A percentile compares a stretch with the other conserved stretches of the same genome.
Conservation (phyloP, 2,888 invertebrate species). For the Sminthurinus aureus region DNA sequence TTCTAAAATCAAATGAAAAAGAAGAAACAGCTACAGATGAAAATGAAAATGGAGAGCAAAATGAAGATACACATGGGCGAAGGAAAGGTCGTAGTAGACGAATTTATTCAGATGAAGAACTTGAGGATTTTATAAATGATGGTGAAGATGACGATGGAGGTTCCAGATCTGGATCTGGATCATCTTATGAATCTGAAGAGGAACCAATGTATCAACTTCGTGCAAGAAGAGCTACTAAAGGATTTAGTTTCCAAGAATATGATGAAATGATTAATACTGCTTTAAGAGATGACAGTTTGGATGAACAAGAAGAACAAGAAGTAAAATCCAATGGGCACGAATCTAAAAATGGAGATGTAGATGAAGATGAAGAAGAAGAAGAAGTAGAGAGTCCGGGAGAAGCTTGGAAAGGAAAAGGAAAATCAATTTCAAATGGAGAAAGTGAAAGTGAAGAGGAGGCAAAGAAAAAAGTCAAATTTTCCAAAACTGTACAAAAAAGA, state of each 20-base stretch:
- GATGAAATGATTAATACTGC: slow-evolving; percentile 96
- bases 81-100: slow-evolving; percentile 62
- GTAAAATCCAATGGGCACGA: slow-evolving; percentile 40
- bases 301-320: slow-evolving; percentile 41
- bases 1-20: slow-evolving; percentile 66
- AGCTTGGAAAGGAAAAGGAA: slow-evolving; percentile 58
- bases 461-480: background rate
- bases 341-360: slow-evolving; percentile 51
- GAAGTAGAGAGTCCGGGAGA: slow-evolving; percentile 44
- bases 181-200: slow-evolving; percentile 55
- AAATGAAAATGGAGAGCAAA: slow-evolving; percentile 55
- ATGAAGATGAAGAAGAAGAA: slow-evolving; percentile 64
- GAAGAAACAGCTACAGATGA: slow-evolving; percentile 55
- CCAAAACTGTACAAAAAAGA: background rate
- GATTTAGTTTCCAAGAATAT: slow-evolving; percentile 88
- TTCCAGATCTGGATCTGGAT: slow-evolving; percentile 42
- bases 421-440: slow-evolving; percentile 56
- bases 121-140: slow-evolving; percentile 55
- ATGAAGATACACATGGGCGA: slow-evolving; percentile 56
- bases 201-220: slow-evolving; percentile 86
- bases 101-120: slow-evolving; percentile 60
- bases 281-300: slow-evolving; percentile 67
- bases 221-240: slow-evolving; percentile 77
- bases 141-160: slow-evolving; percentile 58
- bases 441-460: background rate